Percentiles rank a stretch among this genome's conserved stretches.
These are phyloP conservation scores for Drosophila mettleri DNA, from an alignment of 2,888 invertebrate species.

Conservation along the genomic window DNA sequence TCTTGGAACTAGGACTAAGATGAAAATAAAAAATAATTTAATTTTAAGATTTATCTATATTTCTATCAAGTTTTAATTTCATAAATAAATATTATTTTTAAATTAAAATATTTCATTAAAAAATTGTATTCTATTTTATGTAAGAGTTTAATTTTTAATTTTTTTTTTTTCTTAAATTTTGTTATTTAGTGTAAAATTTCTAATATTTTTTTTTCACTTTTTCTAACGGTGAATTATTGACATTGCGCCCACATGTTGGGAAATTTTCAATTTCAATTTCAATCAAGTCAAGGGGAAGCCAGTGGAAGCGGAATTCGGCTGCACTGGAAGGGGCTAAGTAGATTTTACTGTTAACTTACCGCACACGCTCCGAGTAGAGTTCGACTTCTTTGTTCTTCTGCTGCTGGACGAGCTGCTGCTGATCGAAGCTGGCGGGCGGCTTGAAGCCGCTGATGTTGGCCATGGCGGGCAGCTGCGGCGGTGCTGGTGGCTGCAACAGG, in stretches of 20 bases:
- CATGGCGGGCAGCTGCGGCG: slow-evolving; percentile 55
- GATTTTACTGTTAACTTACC: slow-evolving; percentile 87
- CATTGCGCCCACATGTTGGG: slow-evolving; percentile 60
- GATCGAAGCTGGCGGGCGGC: slow-evolving; percentile 77
- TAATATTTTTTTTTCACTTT: slow-evolving; percentile 9
- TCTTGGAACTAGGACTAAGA: no score
- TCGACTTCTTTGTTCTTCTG: slow-evolving; percentile 92
- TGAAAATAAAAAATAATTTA: no score
- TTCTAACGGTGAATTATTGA: slow-evolving; percentile 48
- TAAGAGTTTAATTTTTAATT: neutral
- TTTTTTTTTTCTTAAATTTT: neutral
- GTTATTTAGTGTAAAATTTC: slow-evolving; percentile 35
- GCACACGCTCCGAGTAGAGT: slow-evolving; percentile 91
- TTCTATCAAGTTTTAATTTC: no score
- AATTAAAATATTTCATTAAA: neutral
- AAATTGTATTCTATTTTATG: neutral
- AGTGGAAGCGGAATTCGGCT: neutral
- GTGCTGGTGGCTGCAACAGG: slow-evolving; percentile 61
- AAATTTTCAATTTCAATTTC: slow-evolving; percentile 45
- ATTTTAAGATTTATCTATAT: no score
- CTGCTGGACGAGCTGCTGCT: slow-evolving; percentile 82
- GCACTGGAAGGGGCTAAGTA: neutral
- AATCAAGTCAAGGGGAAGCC: neutral
- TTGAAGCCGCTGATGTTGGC: slow-evolving; percentile 75
- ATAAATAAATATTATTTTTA: neutral